phyloP scores from a whole-genome alignment of 1,140 invertebrate genomes.

The Musca vetustissima region DNA sequence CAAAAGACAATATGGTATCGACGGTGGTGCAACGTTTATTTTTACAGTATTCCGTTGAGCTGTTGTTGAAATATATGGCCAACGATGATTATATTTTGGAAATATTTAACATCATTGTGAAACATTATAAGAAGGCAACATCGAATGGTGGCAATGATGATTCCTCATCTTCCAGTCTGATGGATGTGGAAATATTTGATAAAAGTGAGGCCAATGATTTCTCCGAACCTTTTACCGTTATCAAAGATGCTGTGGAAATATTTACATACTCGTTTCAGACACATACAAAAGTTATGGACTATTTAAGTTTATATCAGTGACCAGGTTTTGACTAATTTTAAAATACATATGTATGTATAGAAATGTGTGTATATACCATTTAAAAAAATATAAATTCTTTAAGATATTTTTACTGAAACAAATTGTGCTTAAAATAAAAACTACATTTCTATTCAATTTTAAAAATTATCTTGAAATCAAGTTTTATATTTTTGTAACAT shows the following conservation, averaged over 20 bases:
- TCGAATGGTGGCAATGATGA: neutral
- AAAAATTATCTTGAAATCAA: no score
- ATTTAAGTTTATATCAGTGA: no score
- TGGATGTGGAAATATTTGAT: slow-evolving; percentile 45
- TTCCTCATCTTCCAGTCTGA: neutral
- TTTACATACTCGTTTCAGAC: slow-evolving; percentile 19
- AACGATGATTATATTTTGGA: slow-evolving; percentile 32
- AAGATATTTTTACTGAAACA: no score
- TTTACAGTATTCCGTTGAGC: slow-evolving; percentile 25
- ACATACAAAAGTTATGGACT: slow-evolving; percentile 21
- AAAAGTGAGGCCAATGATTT: slow-evolving; percentile 46
- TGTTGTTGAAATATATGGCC: slow-evolving; percentile 6
- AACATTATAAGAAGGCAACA: neutral
- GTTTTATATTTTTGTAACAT: no score
- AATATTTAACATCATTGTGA: slow-evolving; percentile 27
- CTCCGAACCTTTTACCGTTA: slow-evolving; percentile 37
- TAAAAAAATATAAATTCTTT: no score
- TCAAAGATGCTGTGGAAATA: slow-evolving; percentile 26
- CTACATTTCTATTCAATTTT: no score
- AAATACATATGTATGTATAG: no score
- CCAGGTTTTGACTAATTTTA: no score
- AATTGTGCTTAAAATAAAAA: no score
- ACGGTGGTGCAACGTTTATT: slow-evolving; percentile 32
- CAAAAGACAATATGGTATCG: slow-evolving; percentile 31
- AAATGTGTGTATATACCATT: no score